Conservation (phyloP, 2,888 invertebrate species). For the Galerucella nymphaeae region DNA sequence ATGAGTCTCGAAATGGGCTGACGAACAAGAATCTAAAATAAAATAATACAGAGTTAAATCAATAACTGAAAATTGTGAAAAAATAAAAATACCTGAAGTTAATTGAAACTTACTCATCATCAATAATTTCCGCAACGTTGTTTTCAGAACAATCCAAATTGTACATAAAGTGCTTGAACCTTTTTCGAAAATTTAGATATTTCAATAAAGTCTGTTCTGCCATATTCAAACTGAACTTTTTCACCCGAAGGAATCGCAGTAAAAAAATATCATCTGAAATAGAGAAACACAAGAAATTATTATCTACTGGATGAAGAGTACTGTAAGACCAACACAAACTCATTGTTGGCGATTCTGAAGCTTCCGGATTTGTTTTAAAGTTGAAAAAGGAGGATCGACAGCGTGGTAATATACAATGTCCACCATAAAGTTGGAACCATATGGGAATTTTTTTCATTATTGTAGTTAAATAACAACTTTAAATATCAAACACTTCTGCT, state of each 20-base stretch:
- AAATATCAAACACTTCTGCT: no score
- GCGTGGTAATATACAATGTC: no score
- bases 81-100: conserved; percentile 1
- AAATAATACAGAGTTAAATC: conserved; percentile 23
- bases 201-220: conserved; percentile 82
- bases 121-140: conserved; percentile 73
- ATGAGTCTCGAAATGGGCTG: conserved; percentile 78
- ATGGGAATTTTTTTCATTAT: no score
- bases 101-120: conserved; percentile 69
- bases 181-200: conserved; percentile 79
- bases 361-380: no score
- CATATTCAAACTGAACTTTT: conserved; percentile 83
- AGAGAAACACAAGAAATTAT: neutral
- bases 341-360: neutral
- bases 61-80: neutral
- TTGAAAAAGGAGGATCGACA: no score
- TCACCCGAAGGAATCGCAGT: conserved; percentile 79
- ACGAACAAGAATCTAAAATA: conserved; percentile 76
- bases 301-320: conserved; percentile 17
- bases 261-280: conserved; percentile 77
- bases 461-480: no score
- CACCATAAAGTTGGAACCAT: no score
- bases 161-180: conserved; percentile 73
- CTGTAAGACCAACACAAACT: no score
- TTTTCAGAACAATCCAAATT: conserved; percentile 75